phyloP scores from a whole-genome alignment of 2,888 invertebrate genomes.

The Xanthia icteritia region DNA sequence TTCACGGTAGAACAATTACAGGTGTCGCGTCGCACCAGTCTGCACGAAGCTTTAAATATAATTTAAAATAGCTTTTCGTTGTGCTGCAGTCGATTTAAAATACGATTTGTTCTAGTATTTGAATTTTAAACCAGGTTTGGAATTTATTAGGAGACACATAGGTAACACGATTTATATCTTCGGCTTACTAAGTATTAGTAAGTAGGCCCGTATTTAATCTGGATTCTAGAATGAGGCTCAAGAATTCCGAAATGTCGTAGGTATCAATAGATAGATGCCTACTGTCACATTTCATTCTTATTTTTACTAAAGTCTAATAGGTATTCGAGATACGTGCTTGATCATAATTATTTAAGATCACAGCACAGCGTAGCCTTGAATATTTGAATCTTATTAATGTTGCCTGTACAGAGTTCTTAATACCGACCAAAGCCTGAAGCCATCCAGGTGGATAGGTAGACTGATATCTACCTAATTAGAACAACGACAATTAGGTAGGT shows the following conservation, averaged over 20 bases:
- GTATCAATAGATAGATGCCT: neutral
- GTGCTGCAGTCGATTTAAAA: neutral
- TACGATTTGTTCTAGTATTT: neutral
- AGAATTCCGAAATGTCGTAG: neutral
- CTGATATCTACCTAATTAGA: conserved; percentile 14
- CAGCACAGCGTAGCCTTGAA: neutral
- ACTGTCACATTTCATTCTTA: neutral
- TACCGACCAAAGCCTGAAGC: neutral
- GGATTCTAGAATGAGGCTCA: neutral
- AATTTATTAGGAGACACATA: neutral
- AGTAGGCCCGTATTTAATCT: neutral
- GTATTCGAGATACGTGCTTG: neutral
- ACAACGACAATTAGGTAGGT: conserved; percentile 23
- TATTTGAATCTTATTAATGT: neutral
- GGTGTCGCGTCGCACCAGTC: no score
- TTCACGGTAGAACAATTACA: no score
- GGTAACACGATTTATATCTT: neutral
- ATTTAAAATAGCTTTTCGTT: conserved; percentile 18
- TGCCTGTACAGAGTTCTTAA: neutral
- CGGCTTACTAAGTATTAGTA: no score
- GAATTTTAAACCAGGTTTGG: neutral
- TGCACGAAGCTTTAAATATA: neutral
- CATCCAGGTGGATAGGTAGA: neutral
- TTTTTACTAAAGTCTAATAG: neutral
- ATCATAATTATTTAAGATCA: neutral